Conservation (phyloP, 2,888 invertebrate species). For the Ectemnius continuus region DNA sequence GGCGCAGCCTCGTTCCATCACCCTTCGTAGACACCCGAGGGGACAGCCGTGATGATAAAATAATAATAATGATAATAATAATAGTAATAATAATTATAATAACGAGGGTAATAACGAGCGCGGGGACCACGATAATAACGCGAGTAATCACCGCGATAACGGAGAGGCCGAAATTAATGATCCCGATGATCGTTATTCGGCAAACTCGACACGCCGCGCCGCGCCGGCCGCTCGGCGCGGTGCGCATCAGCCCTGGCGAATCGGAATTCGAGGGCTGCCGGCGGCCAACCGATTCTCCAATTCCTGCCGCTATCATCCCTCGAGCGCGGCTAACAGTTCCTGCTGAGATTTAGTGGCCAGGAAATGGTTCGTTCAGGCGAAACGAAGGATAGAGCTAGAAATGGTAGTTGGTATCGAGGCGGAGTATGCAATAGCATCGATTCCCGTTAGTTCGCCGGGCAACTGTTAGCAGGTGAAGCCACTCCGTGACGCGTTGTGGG, state of each 20-base stretch:
- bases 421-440: slow-evolving; percentile 27
- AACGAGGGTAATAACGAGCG: slow-evolving; percentile 16
- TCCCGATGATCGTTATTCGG: neutral
- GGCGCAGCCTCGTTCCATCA: slow-evolving; percentile 43
- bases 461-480: slow-evolving; percentile 51
- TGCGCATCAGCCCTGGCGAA: too few species aligned
- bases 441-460: slow-evolving; percentile 39
- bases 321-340: too few species aligned
- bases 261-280: too few species aligned
- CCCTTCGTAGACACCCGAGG: slow-evolving; percentile 52
- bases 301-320: too few species aligned
- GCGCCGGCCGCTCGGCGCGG: too few species aligned
- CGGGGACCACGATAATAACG: neutral
- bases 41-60: slow-evolving; percentile 63
- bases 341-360: neutral
- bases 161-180: neutral
- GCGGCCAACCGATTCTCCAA: too few species aligned
- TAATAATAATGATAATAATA: slow-evolving; percentile 65
- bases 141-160: slow-evolving; percentile 4
- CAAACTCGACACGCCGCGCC: neutral
- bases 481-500: slow-evolving; percentile 42
- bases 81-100: slow-evolving; percentile 51
- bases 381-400: slow-evolving; percentile 11
- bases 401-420: neutral
- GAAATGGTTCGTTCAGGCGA: neutral